These are phyloP conservation scores for Ochotona curzoniae DNA, from an alignment of 2,113 vertebrate genomes.

Conservation along the genomic window DNA sequence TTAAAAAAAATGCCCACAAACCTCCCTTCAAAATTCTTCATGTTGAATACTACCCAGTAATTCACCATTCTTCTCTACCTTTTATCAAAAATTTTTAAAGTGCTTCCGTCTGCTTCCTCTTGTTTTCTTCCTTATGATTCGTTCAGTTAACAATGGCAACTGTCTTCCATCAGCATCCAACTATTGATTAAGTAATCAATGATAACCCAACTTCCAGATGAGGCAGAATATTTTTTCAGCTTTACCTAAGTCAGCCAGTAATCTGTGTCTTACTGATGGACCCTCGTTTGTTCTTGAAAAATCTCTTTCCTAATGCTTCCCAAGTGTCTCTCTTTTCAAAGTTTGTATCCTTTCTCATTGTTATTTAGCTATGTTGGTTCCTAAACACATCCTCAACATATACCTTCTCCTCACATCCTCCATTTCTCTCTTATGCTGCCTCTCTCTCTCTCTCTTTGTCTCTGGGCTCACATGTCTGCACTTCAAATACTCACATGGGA, in stretches of 20 bases:
- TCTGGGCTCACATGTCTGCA: too few relatives aligned
- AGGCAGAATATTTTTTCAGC: background rate
- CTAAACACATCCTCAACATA: background rate
- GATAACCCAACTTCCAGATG: background rate
- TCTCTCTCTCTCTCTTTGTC: too few relatives aligned
- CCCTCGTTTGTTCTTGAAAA: background rate
- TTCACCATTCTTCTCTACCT: background rate
- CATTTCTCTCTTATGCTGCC: too few relatives aligned
- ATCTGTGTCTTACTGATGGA: background rate
- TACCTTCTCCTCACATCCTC: background rate
- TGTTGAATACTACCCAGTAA: background rate
- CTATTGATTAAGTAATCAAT: background rate
- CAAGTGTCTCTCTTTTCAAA: background rate
- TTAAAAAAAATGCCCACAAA: background rate
- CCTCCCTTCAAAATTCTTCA: background rate
- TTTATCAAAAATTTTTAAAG: background rate
- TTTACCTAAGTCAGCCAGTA: background rate
- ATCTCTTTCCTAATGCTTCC: background rate
- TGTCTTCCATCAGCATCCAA: background rate
- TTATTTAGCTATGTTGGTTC: background rate
- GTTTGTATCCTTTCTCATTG: background rate
- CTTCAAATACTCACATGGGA: too few relatives aligned
- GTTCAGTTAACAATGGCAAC: background rate
- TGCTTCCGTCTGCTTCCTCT: background rate
- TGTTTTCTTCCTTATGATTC: background rate